Base-by-base conservation (phyloP, 2,113 vertebrate species). In the Oxygymnocypris stewartii region DNA sequence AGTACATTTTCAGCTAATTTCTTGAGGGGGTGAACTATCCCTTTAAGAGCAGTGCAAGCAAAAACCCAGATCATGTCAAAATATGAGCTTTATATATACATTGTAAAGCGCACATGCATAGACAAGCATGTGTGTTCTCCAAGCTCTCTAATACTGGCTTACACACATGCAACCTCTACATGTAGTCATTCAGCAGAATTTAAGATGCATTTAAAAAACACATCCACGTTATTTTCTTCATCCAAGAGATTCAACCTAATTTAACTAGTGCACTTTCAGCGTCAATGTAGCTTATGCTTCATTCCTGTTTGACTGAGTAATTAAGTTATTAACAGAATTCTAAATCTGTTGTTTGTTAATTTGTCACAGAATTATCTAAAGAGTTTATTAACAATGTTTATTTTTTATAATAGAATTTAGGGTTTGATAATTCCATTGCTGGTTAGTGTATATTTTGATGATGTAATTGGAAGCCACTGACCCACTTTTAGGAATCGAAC, bases 401-500 rank as follows among this genome's bases (percentile, higher is more conserved):
- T 65, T 65, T 61, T 13, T 63, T 11, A 54, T 54, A 54, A 54
- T 6, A 18, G 51, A 54, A 18, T 28, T 31, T 14, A 28, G 5
- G 31, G 28, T 16, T 35, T 69, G 6, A 35, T 16, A 18, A 18
- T 18, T 16, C 3, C 28, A 35, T 1, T 9, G 35, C 49, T 31
- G 54, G 61, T 51, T 57, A 42, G 18, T 4, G 25, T 59, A 40
- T 23, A 23, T 73, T 11, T 23, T 40, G 35, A 71, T 40, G 35
- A 73, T 73, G 71, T 74, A 74, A n/a, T 74, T 6, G 28, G 14
- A 77, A 77, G 74, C 44, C 74, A 95, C 93, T 93, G 89, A 94
- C 95, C 94, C 87, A 95, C 93, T 93, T 89, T 90, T 18, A 94
- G 87, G 47, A 90, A 85, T 5, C 90, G 87, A 79, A 88, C 88